These are phyloP conservation scores for Belonocnema kinseyi DNA, from an alignment of 1,140 invertebrate species.

Conservation along the genomic window DNA sequence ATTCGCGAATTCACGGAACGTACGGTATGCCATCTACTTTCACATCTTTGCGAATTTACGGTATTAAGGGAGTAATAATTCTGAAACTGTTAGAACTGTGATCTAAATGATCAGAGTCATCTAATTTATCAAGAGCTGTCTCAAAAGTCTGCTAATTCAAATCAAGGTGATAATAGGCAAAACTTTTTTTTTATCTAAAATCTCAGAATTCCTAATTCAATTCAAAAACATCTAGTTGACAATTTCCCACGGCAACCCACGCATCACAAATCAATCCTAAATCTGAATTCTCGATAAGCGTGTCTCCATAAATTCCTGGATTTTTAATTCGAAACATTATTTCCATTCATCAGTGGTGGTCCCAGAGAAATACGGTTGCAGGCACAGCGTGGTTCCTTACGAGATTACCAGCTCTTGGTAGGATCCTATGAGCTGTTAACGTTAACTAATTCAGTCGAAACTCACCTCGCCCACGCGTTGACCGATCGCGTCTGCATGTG, in stretches of 20 bases:
- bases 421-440: slow-evolving; percentile 20
- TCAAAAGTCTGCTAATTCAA: no score
- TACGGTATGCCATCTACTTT: slow-evolving; percentile 52
- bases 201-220: no score
- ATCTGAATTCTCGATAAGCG: not conserved
- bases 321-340: slow-evolving; percentile 7
- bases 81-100: not conserved
- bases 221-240: not conserved
- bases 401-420: slow-evolving; percentile 26
- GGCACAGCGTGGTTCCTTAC: slow-evolving; percentile 15
- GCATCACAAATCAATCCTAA: not conserved
- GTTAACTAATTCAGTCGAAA: slow-evolving; percentile 53
- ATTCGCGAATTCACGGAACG: slow-evolving; percentile 70
- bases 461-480: slow-evolving; percentile 49
- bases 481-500: not conserved
- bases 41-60: slow-evolving; percentile 21
- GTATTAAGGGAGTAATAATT: not conserved
- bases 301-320: not conserved
- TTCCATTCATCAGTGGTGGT: slow-evolving; percentile 25
- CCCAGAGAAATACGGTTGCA: slow-evolving; percentile 14
- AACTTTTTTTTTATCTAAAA: no score
- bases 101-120: not conserved
- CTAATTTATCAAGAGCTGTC: no score
- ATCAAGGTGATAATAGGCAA: no score
- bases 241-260: slow-evolving; percentile 12